These are phyloP conservation scores for Pterostichus niger DNA, from an alignment of 2,888 invertebrate genomes.

Conservation along the genomic window DNA sequence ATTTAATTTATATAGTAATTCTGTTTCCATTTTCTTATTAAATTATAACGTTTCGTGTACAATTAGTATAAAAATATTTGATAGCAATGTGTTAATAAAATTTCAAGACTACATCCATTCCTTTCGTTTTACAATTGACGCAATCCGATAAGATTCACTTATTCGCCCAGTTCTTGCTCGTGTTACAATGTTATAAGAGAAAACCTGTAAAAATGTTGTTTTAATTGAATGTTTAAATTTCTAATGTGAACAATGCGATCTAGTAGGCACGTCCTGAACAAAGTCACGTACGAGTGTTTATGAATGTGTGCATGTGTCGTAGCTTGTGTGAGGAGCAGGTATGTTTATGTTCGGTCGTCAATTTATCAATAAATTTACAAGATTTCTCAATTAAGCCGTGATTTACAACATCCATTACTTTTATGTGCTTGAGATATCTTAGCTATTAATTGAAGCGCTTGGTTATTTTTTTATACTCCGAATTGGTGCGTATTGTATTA, in stretches of 20 bases:
- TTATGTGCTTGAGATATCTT: slow-evolving; percentile 57
- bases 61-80: too few relatives aligned
- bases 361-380: slow-evolving; percentile 66
- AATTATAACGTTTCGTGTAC: too few relatives aligned
- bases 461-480: slow-evolving; percentile 56
- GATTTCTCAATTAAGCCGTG: slow-evolving; percentile 64
- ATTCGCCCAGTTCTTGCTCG: too few relatives aligned
- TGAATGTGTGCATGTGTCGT: slow-evolving; percentile 35
- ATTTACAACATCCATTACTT: slow-evolving; percentile 66
- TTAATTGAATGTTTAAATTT: slow-evolving; percentile 13
- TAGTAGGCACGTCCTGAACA: background rate
- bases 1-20: too few relatives aligned
- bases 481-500: slow-evolving; percentile 56
- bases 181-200: too few relatives aligned
- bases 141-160: too few relatives aligned
- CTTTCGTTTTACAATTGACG: too few relatives aligned
- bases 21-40: too few relatives aligned
- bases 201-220: too few relatives aligned
- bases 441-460: slow-evolving; percentile 62
- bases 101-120: too few relatives aligned
- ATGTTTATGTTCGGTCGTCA: slow-evolving; percentile 66
- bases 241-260: slow-evolving; percentile 14
- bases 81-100: too few relatives aligned
- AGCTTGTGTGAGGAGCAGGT: slow-evolving; percentile 48
- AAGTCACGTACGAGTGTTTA: slow-evolving; percentile 36